These are phyloP conservation scores for Poeciliopsis prolifica DNA, from an alignment of 2,113 vertebrate genomes.

Conservation along the genomic window DNA sequence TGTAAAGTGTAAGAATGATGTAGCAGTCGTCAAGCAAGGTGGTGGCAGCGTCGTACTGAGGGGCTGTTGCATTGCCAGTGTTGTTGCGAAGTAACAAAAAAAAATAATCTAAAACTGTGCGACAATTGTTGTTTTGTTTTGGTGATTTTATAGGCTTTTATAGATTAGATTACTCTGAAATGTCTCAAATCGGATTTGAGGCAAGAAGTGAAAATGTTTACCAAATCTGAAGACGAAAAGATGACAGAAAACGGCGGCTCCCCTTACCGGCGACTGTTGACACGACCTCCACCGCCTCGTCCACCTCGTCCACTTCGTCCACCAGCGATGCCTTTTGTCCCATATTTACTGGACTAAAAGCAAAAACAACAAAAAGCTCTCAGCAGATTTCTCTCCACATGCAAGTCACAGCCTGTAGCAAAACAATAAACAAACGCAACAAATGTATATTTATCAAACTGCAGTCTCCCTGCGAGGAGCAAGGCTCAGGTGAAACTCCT, in stretches of 20 bases:
- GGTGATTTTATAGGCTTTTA: too few species aligned
- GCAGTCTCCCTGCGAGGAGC: neutral
- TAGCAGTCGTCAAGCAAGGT: neutral
- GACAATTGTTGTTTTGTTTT: too few species aligned
- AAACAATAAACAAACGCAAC: neutral
- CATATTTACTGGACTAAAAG: slow-evolving; percentile 35
- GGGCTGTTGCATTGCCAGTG: too few species aligned
- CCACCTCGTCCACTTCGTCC: slow-evolving; percentile 30
- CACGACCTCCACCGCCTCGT: slow-evolving; percentile 25
- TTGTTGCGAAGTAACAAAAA: too few species aligned
- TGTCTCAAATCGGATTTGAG: neutral
- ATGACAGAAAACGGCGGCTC: neutral
- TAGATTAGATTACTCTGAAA: too few species aligned
- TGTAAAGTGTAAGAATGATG: neutral
- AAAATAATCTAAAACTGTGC: too few species aligned
- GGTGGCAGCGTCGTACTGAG: too few species aligned
- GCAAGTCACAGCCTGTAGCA: slow-evolving; percentile 5
- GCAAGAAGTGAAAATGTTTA: neutral
- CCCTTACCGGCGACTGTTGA: slow-evolving; percentile 40
- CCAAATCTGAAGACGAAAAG: neutral
- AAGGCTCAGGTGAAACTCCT: slow-evolving; percentile 10
- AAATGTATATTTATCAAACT: neutral
- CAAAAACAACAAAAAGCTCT: slow-evolving; percentile 1
- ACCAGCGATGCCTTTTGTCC: slow-evolving; percentile 20
- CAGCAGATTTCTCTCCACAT: slow-evolving; percentile 26